These are phyloP conservation scores for Harmothoe impar DNA, from an alignment of 2,888 invertebrate genomes.

Conservation along the genomic window DNA sequence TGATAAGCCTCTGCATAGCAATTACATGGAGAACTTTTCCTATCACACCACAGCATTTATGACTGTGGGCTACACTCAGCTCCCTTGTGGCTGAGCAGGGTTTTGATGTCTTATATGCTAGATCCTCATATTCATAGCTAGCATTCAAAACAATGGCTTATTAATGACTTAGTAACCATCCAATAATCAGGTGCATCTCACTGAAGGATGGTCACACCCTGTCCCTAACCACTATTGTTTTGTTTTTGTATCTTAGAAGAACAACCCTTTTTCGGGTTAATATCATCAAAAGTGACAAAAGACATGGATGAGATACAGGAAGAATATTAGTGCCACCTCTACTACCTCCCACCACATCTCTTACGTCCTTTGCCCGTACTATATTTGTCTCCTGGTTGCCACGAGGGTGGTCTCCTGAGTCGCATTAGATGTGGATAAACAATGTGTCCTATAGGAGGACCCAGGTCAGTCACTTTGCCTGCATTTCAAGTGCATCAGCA, in stretches of 20 bases:
- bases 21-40: background rate
- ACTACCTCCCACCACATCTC: background rate
- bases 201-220: too few relatives aligned
- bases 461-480: background rate
- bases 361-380: background rate
- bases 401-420: background rate
- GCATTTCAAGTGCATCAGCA: background rate
- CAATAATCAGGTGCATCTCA: too few relatives aligned
- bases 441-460: background rate
- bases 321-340: background rate
- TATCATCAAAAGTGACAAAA: background rate
- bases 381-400: too few relatives aligned
- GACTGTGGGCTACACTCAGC: background rate
- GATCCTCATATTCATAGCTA: too few relatives aligned
- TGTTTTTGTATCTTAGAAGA: too few relatives aligned
- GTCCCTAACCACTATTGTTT: too few relatives aligned
- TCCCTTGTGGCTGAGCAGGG: too few relatives aligned
- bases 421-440: constrained; percentile 32
- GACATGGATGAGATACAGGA: too few relatives aligned
- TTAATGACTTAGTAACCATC: too few relatives aligned
- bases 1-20: background rate
- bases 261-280: background rate
- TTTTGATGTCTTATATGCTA: too few relatives aligned
- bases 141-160: too few relatives aligned
- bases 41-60: background rate